Conservation (phyloP, 2,888 invertebrate species). For the Panzeria rudis region DNA sequence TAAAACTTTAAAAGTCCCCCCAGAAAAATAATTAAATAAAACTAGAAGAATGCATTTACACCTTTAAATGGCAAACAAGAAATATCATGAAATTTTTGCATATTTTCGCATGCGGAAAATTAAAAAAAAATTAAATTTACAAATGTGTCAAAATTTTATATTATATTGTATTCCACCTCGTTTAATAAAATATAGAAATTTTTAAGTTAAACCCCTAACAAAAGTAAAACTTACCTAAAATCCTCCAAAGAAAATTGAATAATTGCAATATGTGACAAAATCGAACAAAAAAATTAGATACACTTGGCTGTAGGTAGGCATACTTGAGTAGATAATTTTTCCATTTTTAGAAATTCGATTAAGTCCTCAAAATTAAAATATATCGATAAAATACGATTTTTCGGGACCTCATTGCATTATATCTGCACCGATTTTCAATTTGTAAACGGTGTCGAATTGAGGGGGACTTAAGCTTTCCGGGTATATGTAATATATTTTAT, state of each 20-base stretch:
- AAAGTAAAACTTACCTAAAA: conserved; percentile 30
- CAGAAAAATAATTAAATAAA: not conserved
- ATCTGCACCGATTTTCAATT: no score
- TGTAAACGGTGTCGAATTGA: no score
- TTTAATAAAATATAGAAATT: conserved; percentile 6
- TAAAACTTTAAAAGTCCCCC: conserved; percentile 25
- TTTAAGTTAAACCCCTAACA: conserved; percentile 36
- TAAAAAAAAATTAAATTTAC: conserved; percentile 1
- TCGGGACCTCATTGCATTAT: no score
- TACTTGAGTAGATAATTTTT: no score
- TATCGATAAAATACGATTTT: no score
- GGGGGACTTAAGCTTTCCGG: no score
- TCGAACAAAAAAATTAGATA: not conserved
- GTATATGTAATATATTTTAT: no score
- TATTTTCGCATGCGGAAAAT: not conserved
- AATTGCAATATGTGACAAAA: not conserved
- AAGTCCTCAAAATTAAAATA: no score
- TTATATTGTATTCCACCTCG: conserved; percentile 6
- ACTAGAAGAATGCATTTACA: conserved; percentile 32
- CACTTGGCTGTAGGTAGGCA: no score
- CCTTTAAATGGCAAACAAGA: not conserved
- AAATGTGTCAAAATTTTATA: conserved; percentile 46
- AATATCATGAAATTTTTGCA: not conserved
- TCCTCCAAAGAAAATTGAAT: not conserved
- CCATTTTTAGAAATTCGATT: no score